Conservation (phyloP, 2,113 vertebrate genomes). For the Haliaeetus leucogaster region DNA sequence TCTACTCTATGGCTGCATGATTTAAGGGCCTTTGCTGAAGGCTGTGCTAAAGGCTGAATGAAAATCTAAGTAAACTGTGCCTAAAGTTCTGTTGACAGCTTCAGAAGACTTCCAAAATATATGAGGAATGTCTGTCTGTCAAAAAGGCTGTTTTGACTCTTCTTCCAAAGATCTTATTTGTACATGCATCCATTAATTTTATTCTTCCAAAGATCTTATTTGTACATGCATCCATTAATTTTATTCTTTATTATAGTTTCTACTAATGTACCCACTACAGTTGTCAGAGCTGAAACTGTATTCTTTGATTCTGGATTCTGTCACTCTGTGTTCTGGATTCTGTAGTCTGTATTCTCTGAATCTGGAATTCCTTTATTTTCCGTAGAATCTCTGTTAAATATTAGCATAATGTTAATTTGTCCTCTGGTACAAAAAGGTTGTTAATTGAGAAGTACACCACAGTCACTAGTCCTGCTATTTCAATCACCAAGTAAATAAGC, state of each 20-base stretch:
- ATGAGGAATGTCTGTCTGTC: not conserved
- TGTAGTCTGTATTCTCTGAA: not conserved
- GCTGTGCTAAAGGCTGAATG: not conserved
- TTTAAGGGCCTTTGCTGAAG: not conserved
- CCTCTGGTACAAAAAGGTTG: not conserved
- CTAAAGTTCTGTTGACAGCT: not conserved
- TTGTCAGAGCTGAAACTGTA: not conserved
- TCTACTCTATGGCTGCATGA: not conserved
- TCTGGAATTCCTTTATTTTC: not conserved
- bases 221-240: not conserved
- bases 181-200: not conserved
- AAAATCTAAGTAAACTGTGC: not conserved
- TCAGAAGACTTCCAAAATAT: not conserved
- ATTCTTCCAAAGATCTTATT: not conserved
- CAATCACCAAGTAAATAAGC: not conserved
- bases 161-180: not conserved
- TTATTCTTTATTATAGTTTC: not conserved
- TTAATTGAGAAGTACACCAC: not conserved
- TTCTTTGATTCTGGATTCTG: not conserved
- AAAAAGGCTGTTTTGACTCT: not conserved
- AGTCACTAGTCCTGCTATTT: not conserved
- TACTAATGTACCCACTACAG: not conserved
- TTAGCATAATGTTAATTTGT: not conserved
- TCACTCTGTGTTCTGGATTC: not conserved
- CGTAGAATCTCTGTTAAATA: not conserved